Conservation (phyloP, 2,113 vertebrate species). For the Cyphomyrus plagiostoma region DNA sequence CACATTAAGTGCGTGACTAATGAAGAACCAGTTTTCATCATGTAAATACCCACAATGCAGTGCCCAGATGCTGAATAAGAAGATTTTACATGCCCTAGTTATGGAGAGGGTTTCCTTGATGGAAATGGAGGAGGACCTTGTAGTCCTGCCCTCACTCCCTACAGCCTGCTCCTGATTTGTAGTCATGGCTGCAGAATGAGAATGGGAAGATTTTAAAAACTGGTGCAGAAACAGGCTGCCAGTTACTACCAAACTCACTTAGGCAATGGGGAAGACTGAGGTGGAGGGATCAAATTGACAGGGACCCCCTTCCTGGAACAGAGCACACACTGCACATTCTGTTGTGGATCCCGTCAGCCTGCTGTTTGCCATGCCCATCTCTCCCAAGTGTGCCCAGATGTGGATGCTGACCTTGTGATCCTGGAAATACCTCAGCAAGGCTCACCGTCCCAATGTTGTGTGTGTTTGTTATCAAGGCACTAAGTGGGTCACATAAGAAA, state of each 20-base stretch:
- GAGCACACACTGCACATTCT: conserved; percentile 17
- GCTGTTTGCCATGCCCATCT: no score
- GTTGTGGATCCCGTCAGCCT: neutral
- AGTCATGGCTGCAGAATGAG: neutral
- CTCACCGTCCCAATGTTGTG: neutral
- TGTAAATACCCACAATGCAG: neutral
- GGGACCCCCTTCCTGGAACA: conserved; percentile 28
- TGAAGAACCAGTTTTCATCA: neutral
- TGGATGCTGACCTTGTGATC: neutral
- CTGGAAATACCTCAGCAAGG: conserved; percentile 1
- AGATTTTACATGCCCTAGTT: neutral
- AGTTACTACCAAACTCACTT: neutral
- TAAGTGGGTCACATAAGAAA: neutral
- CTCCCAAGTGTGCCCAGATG: neutral
- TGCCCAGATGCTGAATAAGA: neutral
- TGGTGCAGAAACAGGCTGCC: neutral
- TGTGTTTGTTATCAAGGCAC: neutral
- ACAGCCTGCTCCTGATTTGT: neutral
- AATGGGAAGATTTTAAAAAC: neutral
- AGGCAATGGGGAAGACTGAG: neutral
- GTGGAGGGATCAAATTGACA: neutral
- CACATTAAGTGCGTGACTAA: neutral
- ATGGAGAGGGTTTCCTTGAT: neutral
- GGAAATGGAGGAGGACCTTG: neutral
- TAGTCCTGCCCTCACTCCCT: neutral